A percentile compares a stretch with the other conserved stretches of the same genome.
phyloP scores from a whole-genome alignment of 2,888 invertebrate species.

The Zhengitettix transpicula region DNA sequence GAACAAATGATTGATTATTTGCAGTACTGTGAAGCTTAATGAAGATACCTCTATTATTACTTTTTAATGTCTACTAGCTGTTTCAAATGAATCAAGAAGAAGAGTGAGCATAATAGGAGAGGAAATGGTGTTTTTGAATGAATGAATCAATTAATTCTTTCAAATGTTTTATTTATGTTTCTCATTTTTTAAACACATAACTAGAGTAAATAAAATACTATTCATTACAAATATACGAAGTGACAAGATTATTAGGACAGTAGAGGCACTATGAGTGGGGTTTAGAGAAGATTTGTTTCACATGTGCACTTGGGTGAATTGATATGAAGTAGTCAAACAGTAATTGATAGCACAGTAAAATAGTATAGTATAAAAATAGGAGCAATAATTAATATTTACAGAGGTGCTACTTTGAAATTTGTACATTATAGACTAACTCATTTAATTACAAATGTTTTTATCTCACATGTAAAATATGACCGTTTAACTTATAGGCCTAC shows the following conservation, averaged over 20 bases:
- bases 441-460: no score
- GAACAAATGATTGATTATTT: no score
- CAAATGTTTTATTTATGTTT: no score
- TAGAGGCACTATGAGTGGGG: not conserved
- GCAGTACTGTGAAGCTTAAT: no score
- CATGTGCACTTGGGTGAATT: not conserved
- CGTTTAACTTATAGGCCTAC: no score
- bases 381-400: not conserved
- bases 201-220: not conserved
- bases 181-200: not conserved
- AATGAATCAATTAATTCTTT: no score
- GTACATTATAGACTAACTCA: not conserved
- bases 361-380: not conserved
- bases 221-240: not conserved
- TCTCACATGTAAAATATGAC: no score
- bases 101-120: no score
- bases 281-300: not conserved
- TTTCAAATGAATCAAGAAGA: no score
- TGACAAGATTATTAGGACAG: not conserved
- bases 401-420: not conserved
- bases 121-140: no score
- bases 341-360: not conserved
- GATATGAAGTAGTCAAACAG: not conserved
- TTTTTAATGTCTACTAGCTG: no score
- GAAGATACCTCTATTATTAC: no score